Base-by-base conservation (phyloP, 2,797 vertebrate genomes). In the Spea hammondii region DNA sequence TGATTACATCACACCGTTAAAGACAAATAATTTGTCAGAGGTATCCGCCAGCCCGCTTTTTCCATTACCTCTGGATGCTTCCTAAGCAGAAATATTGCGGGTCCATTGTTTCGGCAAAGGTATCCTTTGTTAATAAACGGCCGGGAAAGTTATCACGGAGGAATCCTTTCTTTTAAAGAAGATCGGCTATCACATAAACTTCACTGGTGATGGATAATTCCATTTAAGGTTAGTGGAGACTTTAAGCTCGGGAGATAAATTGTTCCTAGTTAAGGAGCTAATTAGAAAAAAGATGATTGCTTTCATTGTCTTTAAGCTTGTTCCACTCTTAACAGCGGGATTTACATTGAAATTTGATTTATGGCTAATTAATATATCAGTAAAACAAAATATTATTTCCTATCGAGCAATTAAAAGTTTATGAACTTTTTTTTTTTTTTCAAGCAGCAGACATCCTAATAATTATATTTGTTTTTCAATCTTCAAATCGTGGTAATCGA, bases 281-380 rank as follows among this genome's bases (percentile, higher is more conserved):
- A 82, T 82, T 82, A 82, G 79, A 82, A 82, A 82, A 82, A 82
- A 82, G 79, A 82, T 82, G 79, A 82, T 82, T 82, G 79, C 74
- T 77, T 82, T 82, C 75, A 82, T 82, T 82, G 74, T 82, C 70
- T 77, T 72, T 67, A 70, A 82, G 73, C 75, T 47, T 82, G 64
- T 77, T 82, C 79, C 62, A 70, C 45, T 77, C 62, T 70, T 72
- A 82, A 77, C 79, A 82, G 79, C 79, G 73, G 79, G 79, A 82
- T 82, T 82, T 82, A 77, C 79, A 82, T 77, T 82, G 79, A 82
- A 82, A 82, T 82, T 65, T 73, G 79, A 82, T 82, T 82, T 82
- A 82, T 82, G 70, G 76, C 79, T 82, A 82, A 82, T 82, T 82
- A 82, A 82, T 82, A 82, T 82, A 82, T 82, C 79, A 82, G 79